Evolutionary conservation across 1,140 invertebrate species (phyloP), one percentile per base, ranked within the genome.

Genomic region (Prorops nasuta): DNA sequence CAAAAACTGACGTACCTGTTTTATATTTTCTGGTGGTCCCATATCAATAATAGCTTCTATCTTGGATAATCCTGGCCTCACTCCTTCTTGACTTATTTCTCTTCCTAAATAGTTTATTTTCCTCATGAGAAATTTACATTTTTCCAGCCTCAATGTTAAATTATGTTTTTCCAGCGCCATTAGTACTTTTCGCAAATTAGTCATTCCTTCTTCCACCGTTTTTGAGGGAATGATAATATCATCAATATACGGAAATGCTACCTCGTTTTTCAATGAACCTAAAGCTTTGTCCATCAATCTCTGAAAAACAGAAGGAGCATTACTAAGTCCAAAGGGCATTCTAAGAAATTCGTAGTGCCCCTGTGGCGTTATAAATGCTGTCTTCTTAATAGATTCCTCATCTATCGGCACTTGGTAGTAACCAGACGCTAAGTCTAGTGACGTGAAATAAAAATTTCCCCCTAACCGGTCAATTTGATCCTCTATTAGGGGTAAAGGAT

Each of bases 271-370:
- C n/a, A n/a, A n/a, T n/a, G n/a, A n/a, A n/a, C n/a, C n/a, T 17
- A 50, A 34, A 10, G 38, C 24, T 22, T 36, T 34, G 24, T 49
- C 38, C 21, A 45, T 45, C 4, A 15, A 31, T 24, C 70, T 40
- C 45, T 74, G 67, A 49, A 80, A 81, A 4, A 71, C 65, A 7
- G 65, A 55, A 10, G 71, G 66, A 14, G 69, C 66, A 52, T 77
- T 79, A 10, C 37, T 48, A 15, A 80, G 50, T n/a, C 79, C 80
- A 55, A 80, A 80, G n/a, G 77, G 69, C 59, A 81, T 65, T 6
- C 56, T 38, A 3, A 61, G 44, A 44, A 64, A 78, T 54, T 80
- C 57, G 31, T 51, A 63, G 2, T 54, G 50, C 8, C 54, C 63
- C 18, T 63, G 54, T 8, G 54, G 54, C 4, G 60, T 63, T 1